A percentile compares a stretch with the other conserved stretches of the same genome.
phyloP scores from a whole-genome alignment of 1,140 invertebrate species.

The Spodoptera frugiperda region DNA sequence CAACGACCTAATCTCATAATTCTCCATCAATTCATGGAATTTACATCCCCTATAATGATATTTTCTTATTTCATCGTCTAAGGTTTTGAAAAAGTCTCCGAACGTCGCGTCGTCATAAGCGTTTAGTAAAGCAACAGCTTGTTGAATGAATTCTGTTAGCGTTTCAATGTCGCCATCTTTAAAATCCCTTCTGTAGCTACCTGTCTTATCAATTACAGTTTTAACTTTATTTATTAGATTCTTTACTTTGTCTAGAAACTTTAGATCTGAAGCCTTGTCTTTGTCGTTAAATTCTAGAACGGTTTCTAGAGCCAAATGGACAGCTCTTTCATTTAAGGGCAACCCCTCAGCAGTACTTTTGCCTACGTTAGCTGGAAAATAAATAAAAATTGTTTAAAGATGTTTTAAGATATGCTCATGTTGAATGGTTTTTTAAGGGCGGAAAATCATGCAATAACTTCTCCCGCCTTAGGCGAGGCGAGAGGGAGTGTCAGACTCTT shows the following conservation, averaged over 20 bases:
- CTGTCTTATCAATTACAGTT: conserved; percentile 44
- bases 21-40: conserved; percentile 54
- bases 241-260: conserved; percentile 64
- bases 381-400: no score
- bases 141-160: conserved; percentile 55
- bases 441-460: no score
- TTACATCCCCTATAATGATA: conserved; percentile 55
- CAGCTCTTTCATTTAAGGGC: conserved; percentile 40
- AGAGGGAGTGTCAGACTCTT: no score
- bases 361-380: no score
- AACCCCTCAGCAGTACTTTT: no score
- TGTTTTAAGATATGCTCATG: no score
- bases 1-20: conserved; percentile 48
- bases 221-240: conserved; percentile 60
- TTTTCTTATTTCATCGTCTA: conserved; percentile 57
- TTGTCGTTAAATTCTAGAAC: conserved; percentile 67
- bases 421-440: no score
- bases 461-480: no score
- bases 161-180: conserved; percentile 18
- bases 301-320: conserved; percentile 69
- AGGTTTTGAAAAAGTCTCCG: conserved; percentile 45
- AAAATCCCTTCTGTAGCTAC: neutral
- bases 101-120: conserved; percentile 59
- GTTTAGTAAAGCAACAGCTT: conserved; percentile 48
- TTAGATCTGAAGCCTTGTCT: conserved; percentile 49